Conservation (phyloP, 2,113 vertebrate species). For the Capricornis sumatraensis region DNA sequence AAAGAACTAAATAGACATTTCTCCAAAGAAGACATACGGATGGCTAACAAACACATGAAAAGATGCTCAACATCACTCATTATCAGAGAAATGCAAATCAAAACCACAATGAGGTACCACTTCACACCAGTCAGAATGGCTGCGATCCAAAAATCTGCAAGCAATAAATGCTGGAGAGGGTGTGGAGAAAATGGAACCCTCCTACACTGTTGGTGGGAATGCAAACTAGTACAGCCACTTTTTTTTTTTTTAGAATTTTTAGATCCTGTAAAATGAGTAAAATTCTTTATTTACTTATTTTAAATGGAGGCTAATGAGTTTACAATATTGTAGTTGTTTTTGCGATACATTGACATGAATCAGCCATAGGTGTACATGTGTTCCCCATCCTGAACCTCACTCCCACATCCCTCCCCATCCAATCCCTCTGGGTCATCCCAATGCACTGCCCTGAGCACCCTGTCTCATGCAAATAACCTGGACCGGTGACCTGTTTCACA, state of each 20-base stretch:
- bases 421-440: not conserved
- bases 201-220: too few species aligned
- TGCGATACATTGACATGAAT: not conserved
- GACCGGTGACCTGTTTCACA: not conserved
- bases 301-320: not conserved
- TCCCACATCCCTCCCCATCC: not conserved
- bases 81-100: too few species aligned
- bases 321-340: not conserved
- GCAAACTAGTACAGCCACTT: too few species aligned
- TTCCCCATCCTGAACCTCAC: not conserved
- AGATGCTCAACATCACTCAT: too few species aligned
- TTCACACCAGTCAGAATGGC: too few species aligned
- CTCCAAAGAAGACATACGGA: too few species aligned
- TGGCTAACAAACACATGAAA: too few species aligned
- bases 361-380: not conserved
- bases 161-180: too few species aligned
- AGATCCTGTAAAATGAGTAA: not conserved
- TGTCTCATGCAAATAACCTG: not conserved
- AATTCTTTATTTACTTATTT: not conserved
- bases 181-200: too few species aligned
- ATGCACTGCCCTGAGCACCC: not conserved
- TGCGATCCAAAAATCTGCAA: too few species aligned
- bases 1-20: too few species aligned
- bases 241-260: not conserved
- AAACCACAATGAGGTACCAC: too few species aligned